Evolutionary conservation across 1,140 invertebrate species (phyloP), one percentile per base, ranked within the genome.

Genomic region (Drosophila obscura): DNA sequence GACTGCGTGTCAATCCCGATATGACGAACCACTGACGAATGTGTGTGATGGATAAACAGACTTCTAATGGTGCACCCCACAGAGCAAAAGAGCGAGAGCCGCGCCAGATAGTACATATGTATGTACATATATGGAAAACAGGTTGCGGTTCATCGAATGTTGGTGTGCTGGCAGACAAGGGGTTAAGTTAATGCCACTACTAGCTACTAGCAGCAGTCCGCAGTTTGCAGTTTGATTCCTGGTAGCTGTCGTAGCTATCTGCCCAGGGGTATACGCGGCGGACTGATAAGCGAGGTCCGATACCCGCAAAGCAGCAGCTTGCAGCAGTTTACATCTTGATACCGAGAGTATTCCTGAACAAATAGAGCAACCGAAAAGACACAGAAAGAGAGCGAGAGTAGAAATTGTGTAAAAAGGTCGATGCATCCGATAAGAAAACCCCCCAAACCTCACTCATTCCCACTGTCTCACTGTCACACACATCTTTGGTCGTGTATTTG

Each of bases 381-480:
- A n/a, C 39, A 16, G 24, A 35, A 7, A 35, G 19, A 19, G 45
- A 24, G 51, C 35, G n/a, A 31, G 35, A 67, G 73, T 74, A 74
- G 53, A 87, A 87, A 68, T 65, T 69, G 81, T 80, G 67, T 85
- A 77, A 85, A 68, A 81, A 85, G 77, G 81, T 85, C 77, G 78
- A 63, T 4, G 6, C 35, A 11, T 39, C 63, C 63, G 81, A 87
- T 84, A 84, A 84, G 67, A 46, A 65, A 71, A 49, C 73, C 68
- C 68, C 77, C 77, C 61, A 76, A 76, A 56, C 28, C 22, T 46
- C 61, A 50, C 55, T 24, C 66, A 50, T 44, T 39, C 44, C 44
- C 13, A 55, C 13, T 19, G 19, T 19, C 19, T 24, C 48, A 15
- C 43, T 31, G 43, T 59, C 67, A 48, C 48, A 22, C 62, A 48